Evolutionary conservation across 2,888 invertebrate species (phyloP), one percentile per base, ranked within the genome.

Genomic region (Stictocephala bisonia): DNA sequence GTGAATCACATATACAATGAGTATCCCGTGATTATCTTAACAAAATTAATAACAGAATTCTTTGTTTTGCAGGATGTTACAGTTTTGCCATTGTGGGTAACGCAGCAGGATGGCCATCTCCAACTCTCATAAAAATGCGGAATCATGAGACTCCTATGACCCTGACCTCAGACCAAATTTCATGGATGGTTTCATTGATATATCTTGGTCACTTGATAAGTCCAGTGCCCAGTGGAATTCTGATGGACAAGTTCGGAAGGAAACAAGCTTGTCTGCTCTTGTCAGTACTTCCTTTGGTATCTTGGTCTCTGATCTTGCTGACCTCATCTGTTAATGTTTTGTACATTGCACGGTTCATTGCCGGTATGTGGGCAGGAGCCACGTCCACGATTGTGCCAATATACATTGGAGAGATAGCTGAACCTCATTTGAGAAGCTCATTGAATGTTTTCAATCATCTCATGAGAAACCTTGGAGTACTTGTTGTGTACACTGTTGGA

Each of bases 331-430:
- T 70, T 1, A 48, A 53, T 26, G 56, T 69, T 26, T 68, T 80
- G 15, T 80, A 77, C 75, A 27, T 78, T 31, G 79, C 78, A 9
- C 74, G 79, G 20, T 75, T 79, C 48, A 66, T 79, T 18, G 76
- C 77, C 11, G 79, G 79, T 26, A 70, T 79, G 20, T 77, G 77
- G 75, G 73, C 78, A 0, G 79, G 79, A 20, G 75, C 79, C 20
- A 77, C 78, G 9, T 79, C 77, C 48, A 80, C 79, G 1, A 77
- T 79, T 15, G 76, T 76, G 9, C 79, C 80, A 2, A 76, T 78
- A 6, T 80, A 79, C 70, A 70, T 80, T 29, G 79, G 79, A 4
- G 80, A 80, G 72, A 79, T 79, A 15, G 77, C 79, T 11, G 79
- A 79, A 20, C 77, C 79, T n/a, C 66, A 74, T 2, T 74, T 79